Percentiles rank a stretch among this genome's conserved stretches.
Evolutionary conservation across 2,113 vertebrate species (phyloP).

Genomic region (Ptilonorhynchus violaceus): DNA sequence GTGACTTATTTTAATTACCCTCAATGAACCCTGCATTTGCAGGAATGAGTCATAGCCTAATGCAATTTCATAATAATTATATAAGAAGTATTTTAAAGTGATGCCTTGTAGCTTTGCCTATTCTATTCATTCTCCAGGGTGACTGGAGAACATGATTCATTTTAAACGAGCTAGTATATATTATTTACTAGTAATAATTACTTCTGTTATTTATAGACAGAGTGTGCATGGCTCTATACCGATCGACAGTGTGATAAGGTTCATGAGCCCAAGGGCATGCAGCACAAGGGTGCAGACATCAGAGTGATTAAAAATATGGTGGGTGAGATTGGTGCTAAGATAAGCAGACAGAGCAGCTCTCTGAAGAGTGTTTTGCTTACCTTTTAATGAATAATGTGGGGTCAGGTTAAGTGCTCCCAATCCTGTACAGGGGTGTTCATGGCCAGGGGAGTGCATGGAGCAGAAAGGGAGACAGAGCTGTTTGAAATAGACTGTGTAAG

Average conservation of each 20-base stretch:
- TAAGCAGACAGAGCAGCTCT: background rate
- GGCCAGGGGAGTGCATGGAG: background rate
- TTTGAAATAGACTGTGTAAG: background rate
- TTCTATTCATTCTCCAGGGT: conserved; percentile 5
- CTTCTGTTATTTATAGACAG: conserved; percentile 30
- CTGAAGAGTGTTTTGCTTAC: conserved; percentile 4
- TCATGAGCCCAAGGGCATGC: background rate
- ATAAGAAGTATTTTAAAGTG: conserved; percentile 44
- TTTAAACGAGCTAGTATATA: conserved; percentile 16
- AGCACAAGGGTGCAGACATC: background rate
- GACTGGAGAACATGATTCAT: conserved; percentile 27
- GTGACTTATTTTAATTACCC: conserved; percentile 66
- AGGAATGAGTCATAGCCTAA: conserved; percentile 67
- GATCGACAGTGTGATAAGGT: background rate
- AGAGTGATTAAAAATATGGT: conserved; percentile 7
- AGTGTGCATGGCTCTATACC: background rate
- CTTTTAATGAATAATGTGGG: background rate
- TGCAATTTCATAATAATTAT: conserved; percentile 63
- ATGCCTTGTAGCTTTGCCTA: conserved; percentile 36
- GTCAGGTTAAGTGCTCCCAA: background rate
- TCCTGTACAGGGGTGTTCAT: background rate
- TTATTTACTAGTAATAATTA: conserved; percentile 56
- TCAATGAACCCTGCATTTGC: conserved; percentile 56
- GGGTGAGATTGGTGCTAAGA: background rate
- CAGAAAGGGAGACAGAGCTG: background rate